Conservation (phyloP, 1,140 invertebrate genomes). For the Drosophila santomea region DNA sequence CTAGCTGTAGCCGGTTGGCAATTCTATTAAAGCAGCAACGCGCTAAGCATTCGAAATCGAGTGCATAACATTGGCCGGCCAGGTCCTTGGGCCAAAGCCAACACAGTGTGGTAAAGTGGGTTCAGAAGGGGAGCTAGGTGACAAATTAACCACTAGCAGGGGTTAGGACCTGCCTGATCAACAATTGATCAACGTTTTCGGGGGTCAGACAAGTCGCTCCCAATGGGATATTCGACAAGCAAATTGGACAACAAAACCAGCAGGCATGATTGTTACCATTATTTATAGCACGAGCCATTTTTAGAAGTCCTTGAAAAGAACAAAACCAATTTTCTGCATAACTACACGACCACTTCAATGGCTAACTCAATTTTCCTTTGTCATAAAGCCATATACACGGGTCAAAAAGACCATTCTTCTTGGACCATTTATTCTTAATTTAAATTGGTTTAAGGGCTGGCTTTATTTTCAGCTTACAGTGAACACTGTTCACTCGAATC, state of each 20-base stretch:
- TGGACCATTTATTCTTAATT: background rate
- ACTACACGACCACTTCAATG: too few species aligned
- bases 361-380: background rate
- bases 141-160: slow-evolving; percentile 3
- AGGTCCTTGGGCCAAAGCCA: slow-evolving; percentile 25
- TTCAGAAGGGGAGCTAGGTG: slow-evolving; percentile 6
- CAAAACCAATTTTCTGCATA: background rate
- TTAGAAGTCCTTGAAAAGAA: background rate
- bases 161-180: slow-evolving; percentile 4
- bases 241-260: slow-evolving; percentile 1
- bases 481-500: background rate
- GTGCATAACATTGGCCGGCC: slow-evolving; percentile 25
- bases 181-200: slow-evolving; percentile 8
- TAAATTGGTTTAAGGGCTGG: slow-evolving; percentile 1
- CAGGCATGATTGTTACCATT: background rate
- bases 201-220: background rate
- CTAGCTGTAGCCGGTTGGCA: slow-evolving; percentile 42
- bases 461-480: background rate
- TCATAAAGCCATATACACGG: background rate
- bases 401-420: background rate
- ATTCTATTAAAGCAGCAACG: slow-evolving; percentile 74
- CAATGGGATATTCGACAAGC: background rate
- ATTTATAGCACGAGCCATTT: background rate
- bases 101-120: background rate
- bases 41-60: slow-evolving; percentile 61